phyloP scores from a whole-genome alignment of 2,797 vertebrate genomes.

The Pteronotus mesoamericanus region DNA sequence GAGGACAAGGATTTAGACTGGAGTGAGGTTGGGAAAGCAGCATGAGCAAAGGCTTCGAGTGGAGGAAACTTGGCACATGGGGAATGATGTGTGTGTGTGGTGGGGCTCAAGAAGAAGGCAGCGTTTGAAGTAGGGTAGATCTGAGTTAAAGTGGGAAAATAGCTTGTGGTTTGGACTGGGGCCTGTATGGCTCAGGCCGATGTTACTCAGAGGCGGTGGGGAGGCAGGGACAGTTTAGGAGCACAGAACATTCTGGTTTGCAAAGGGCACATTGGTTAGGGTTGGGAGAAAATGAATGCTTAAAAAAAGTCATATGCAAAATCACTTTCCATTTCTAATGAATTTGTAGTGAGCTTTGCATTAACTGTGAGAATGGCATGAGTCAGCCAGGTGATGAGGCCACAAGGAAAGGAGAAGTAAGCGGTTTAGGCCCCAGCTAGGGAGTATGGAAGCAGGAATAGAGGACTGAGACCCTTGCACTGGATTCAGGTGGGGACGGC shows the following conservation, averaged over 20 bases:
- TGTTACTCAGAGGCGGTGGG: background rate
- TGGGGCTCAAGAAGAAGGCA: background rate
- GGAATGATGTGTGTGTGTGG: too few species aligned
- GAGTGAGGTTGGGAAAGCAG: background rate
- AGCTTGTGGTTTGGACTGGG: background rate
- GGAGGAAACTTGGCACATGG: background rate
- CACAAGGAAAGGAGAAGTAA: background rate
- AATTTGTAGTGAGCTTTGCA: background rate
- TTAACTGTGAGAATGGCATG: background rate
- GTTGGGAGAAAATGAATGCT: background rate
- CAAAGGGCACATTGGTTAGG: background rate
- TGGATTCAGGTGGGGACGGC: background rate
- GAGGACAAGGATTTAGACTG: background rate
- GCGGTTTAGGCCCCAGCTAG: background rate
- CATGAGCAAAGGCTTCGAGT: background rate
- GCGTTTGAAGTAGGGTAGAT: background rate
- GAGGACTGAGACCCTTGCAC: background rate
- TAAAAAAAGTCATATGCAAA: background rate
- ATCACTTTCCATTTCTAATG: slow-evolving; percentile 14
- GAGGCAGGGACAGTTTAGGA: background rate
- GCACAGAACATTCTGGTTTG: background rate
- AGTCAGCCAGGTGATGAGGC: background rate
- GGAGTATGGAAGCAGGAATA: background rate
- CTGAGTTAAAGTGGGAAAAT: background rate
- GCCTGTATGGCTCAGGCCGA: background rate